A percentile compares a stretch with the other conserved stretches of the same genome.
phyloP scores from a whole-genome alignment of 2,113 vertebrate genomes.

The Dipodomys spectabilis region DNA sequence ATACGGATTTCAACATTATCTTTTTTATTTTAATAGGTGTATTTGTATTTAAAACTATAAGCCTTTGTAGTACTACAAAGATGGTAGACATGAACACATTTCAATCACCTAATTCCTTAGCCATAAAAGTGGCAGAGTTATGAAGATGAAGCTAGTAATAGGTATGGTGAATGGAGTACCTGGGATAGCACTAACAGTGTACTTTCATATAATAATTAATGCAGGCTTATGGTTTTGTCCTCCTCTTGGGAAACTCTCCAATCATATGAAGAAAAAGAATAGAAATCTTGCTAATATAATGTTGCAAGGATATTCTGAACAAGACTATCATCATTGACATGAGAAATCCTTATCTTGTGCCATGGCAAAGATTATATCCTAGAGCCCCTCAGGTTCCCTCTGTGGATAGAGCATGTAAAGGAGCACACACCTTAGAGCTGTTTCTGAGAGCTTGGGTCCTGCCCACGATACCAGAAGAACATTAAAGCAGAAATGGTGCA shows the following conservation, averaged over 20 bases:
- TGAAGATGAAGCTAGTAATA: background rate
- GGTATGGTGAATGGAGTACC: fast-evolving
- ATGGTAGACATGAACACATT: background rate
- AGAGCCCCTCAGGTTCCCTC: background rate
- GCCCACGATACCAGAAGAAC: no score
- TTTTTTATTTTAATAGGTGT: constrained; percentile 35
- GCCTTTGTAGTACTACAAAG: background rate
- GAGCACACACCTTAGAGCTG: no score
- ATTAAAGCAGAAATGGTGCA: background rate
- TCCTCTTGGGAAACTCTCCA: background rate
- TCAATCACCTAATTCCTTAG: background rate
- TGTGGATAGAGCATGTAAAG: no score
- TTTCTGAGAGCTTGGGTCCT: background rate
- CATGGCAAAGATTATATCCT: background rate
- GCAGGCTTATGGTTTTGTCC: background rate
- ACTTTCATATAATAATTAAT: background rate
- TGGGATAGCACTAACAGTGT: background rate
- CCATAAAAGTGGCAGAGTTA: background rate
- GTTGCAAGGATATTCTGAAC: background rate
- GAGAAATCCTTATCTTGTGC: background rate
- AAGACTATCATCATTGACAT: background rate
- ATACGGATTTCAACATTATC: background rate
- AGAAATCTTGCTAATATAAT: background rate
- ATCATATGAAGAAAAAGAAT: background rate
- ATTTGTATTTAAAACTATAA: background rate